Base-by-base conservation (phyloP, 2,888 invertebrate genomes). In the Meghimatium bilineatum region DNA sequence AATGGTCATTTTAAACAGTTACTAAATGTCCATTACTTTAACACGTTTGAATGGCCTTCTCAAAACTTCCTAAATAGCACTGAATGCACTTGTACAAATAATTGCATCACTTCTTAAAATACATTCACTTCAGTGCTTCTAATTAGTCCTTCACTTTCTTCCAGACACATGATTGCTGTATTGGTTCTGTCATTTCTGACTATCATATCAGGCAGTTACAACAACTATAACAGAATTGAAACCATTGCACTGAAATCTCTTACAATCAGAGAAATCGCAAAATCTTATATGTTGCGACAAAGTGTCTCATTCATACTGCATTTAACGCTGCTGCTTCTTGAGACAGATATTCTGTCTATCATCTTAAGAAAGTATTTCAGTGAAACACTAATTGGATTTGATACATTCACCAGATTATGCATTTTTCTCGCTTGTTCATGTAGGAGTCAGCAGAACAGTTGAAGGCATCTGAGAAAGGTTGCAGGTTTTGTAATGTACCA, bases 341-440 rank as follows among this genome's bases (percentile, higher is more conserved):
- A 17, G 32, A 52, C 52, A 23, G 17, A 32, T 32, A 32, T 74
- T 74, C 32, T 32, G 23, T 20, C 17, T 23, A 23, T 44, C 26
- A 52, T 74, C 32, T 52, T 20, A n/a, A 52, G 26, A 17, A 23
- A 20, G 52, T 52, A 29, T 17, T 6, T 14, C 44, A 72, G 29
- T 72, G 49, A 29, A 72, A 23, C 32, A 52, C n/a, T 29, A 20
- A 20, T 0, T 74, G 52, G 20, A 5, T 10, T 26, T 6, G 44
- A 5, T 32, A 12, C 1, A 32, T 32, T 88, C 88, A 90, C 90
- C 91, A 91, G 8, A 91, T 89, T 1, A 86, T 80, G 83, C 91
- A 91, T 77, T 90, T 90, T 56, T 89, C 84, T 14, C 80, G 71
- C 14, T 89, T 90, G 86, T 92, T 92, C 91, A 92, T 92, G 78